These are phyloP conservation scores for Diogma glabrata DNA, from an alignment of 2,888 invertebrate genomes.

Conservation along the genomic window DNA sequence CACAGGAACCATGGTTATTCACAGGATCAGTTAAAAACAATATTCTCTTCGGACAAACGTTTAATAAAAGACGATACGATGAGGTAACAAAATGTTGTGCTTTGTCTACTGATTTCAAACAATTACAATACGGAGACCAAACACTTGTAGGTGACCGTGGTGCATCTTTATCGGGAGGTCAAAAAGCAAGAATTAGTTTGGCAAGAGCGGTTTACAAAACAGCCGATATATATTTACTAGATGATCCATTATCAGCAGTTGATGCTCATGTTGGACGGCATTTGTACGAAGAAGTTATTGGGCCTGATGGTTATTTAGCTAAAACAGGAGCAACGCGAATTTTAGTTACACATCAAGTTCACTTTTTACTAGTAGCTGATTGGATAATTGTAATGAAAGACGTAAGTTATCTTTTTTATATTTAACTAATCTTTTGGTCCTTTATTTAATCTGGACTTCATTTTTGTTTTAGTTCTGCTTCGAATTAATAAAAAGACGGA, in stretches of 20 bases:
- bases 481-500: too few relatives aligned
- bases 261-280: conserved; percentile 66
- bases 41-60: conserved; percentile 60
- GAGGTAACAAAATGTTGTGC: conserved; percentile 33
- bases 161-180: conserved; percentile 33
- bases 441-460: too few relatives aligned
- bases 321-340: conserved; percentile 49
- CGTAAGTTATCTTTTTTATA: too few relatives aligned
- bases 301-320: conserved; percentile 38
- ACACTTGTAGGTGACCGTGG: conserved; percentile 63
- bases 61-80: conserved; percentile 48
- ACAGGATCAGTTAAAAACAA: conserved; percentile 53
- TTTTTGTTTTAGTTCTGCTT: too few relatives aligned
- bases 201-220: conserved; percentile 61
- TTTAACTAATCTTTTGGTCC: too few relatives aligned
- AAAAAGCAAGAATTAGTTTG: conserved; percentile 39
- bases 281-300: conserved; percentile 62
- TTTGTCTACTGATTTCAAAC: conserved; percentile 37
- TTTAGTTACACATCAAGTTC: conserved; percentile 69
- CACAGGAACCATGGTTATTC: conserved; percentile 61
- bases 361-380: conserved; percentile 52
- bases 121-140: conserved; percentile 26
- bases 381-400: conserved; percentile 46
- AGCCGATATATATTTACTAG: conserved; percentile 63
- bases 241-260: conserved; percentile 71